Evolutionary conservation across 1,140 invertebrate species (phyloP), one percentile per base, ranked within the genome.

Genomic region (Zaprionus davidi): DNA sequence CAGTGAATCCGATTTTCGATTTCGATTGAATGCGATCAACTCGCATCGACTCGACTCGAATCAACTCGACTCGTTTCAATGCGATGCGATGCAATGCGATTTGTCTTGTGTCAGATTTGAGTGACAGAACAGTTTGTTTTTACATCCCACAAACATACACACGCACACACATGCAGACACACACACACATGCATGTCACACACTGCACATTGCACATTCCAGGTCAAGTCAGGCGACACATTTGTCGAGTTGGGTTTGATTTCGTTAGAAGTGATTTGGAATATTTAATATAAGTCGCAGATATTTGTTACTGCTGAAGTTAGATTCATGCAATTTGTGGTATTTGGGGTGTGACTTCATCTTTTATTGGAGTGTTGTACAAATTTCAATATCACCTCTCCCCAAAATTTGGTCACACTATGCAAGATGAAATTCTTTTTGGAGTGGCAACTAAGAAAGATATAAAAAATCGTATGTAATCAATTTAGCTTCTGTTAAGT

Each of bases 21-120:
- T 67, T 26, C 55, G 64, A 75, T 60, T 78, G 72, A 51, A 70
- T 78, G 85, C 79, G 86, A 90, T 90, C 81, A 81, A 90, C 81
- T 84, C 69, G 41, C n/a, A 41, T 65, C 51, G 36, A 41, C 17
- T 44, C 41, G 36, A 38, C 36, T 59, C 57, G 28, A 31, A 31
- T 31, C 28, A 31, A 31, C 28, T 7, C 22, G 55, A 13, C 63
- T 31, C 26, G 22, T 65, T 34, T 53, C 51, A 20, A 53, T 55
- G 51, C 75, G 49, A 70, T 56, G 20, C 63, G 22, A 38, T 65
- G 62, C 62, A 15, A 65, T 65, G 72, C 85, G 86, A 90, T 90
- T 90, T 90, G 85, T 90, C 85, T 90, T 75, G 67, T 90, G 85
- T 90, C 85, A 90, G 85, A 90, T 90, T 90, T 90, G 85, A 90